A percentile compares a stretch with the other conserved stretches of the same genome.
Conservation (phyloP, 2,797 vertebrate genomes). For the Coranthus polyacanthus region DNA sequence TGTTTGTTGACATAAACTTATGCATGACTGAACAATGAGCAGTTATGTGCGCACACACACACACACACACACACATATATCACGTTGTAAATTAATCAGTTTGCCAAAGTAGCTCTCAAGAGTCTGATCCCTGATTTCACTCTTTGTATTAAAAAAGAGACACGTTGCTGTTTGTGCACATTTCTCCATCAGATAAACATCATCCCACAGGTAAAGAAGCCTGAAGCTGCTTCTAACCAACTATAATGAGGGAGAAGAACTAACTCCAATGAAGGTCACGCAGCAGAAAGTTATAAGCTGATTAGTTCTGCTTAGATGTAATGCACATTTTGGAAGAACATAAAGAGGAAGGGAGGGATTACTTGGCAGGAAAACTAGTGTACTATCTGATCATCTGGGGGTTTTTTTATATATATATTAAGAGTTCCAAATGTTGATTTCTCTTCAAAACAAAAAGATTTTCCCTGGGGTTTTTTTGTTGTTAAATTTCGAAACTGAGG, state of each 20-base stretch:
- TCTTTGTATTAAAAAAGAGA: neutral
- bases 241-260: constrained; percentile 25
- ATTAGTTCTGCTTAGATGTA: constrained; percentile 13
- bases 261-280: constrained; percentile 35
- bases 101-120: no score
- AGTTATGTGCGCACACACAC: no score
- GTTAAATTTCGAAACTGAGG: constrained; percentile 6
- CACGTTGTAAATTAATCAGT: no score
- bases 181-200: neutral
- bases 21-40: no score
- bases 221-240: constrained; percentile 11
- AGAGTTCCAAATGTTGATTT: constrained; percentile 2
- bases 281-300: constrained; percentile 18
- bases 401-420: neutral
- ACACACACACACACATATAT: no score
- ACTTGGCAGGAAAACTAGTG: neutral
- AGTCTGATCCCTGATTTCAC: neutral
- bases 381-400: neutral
- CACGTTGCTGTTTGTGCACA: neutral
- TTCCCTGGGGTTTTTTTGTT: constrained; percentile 12
- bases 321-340: constrained; percentile 10
- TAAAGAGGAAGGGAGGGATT: neutral
- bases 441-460: neutral
- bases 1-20: no score
- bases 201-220: constrained; percentile 6